A percentile compares a stretch with the other conserved stretches of the same genome.
These are phyloP conservation scores for Myotis findleyi DNA, from an alignment of 2,797 vertebrate genomes.

Conservation along the genomic window DNA sequence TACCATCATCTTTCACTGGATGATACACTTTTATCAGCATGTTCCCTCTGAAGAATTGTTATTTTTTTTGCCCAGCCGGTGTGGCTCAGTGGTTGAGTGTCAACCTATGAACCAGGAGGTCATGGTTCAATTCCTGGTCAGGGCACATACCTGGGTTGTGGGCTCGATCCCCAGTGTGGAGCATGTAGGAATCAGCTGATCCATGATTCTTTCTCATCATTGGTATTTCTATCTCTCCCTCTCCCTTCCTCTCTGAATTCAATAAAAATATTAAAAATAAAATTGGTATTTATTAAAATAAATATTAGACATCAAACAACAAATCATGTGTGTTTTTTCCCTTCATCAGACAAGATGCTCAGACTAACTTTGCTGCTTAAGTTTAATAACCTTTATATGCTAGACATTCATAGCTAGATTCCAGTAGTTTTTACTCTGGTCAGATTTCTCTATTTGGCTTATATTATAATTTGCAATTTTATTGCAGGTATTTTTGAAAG, in stretches of 20 bases:
- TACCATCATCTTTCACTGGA: neutral
- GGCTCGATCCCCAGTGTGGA: no score
- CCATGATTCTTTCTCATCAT: no score
- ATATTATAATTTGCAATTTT: conserved; percentile 2
- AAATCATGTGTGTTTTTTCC: conserved; percentile 21
- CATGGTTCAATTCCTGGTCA: no score
- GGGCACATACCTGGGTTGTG: no score
- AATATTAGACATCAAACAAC: neutral
- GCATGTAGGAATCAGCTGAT: no score
- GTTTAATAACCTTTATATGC: neutral
- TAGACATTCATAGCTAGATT: neutral
- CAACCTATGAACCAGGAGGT: no score
- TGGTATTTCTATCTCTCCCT: no score
- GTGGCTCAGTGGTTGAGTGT: no score
- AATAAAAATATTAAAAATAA: no score
- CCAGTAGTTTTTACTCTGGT: neutral
- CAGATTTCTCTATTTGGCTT: neutral
- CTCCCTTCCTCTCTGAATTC: no score
- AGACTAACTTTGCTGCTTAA: conserved; percentile 21
- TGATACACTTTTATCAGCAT: neutral
- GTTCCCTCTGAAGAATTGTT: neutral
- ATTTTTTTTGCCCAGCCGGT: no score
- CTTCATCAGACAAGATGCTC: neutral
- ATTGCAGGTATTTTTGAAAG: conserved; percentile 11
- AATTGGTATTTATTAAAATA: neutral